Conservation (phyloP, 2,113 vertebrate species). For the Lutjanus erythropterus region DNA sequence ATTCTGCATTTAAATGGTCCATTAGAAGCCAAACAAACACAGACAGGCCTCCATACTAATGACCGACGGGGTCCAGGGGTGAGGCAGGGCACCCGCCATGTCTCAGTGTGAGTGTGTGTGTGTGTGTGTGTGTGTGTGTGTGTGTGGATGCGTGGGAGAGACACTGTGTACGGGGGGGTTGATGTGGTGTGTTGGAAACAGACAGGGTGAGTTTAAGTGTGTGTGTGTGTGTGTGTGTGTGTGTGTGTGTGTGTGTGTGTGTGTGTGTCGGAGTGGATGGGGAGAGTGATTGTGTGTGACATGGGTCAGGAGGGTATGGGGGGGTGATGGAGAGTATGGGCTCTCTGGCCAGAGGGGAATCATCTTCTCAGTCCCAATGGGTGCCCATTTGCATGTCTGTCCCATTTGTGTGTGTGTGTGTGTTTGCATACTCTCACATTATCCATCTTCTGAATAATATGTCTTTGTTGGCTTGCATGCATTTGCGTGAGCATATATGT, state of each 20-base stretch:
- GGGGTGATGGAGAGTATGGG: slow-evolving; percentile 60
- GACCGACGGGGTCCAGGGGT: slow-evolving; percentile 78
- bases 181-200: slow-evolving; percentile 47
- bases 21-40: slow-evolving; percentile 84
- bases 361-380: slow-evolving; percentile 62
- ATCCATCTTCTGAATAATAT: slow-evolving; percentile 72
- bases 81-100: slow-evolving; percentile 70
- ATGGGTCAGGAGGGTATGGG: slow-evolving; percentile 74
- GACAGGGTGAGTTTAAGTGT: slow-evolving; percentile 43
- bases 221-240: slow-evolving; percentile 54
- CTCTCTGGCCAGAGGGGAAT: slow-evolving; percentile 81
- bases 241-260: slow-evolving; percentile 37
- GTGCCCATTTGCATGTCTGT: slow-evolving; percentile 79
- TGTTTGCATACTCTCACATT: slow-evolving; percentile 55
- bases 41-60: slow-evolving; percentile 82
- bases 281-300: slow-evolving; percentile 80
- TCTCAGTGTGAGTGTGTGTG: slow-evolving; percentile 45
- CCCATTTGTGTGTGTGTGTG: slow-evolving; percentile 66
- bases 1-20: slow-evolving; percentile 86
- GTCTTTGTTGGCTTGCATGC: slow-evolving; percentile 65
- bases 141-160: too few species aligned
- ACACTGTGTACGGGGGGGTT: slow-evolving; percentile 34
- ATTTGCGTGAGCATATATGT: slow-evolving; percentile 66
- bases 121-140: slow-evolving; percentile 36
- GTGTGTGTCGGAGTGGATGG: slow-evolving; percentile 54